Base-by-base conservation (phyloP, 2,797 vertebrate genomes). In the Margarornis squamiger region DNA sequence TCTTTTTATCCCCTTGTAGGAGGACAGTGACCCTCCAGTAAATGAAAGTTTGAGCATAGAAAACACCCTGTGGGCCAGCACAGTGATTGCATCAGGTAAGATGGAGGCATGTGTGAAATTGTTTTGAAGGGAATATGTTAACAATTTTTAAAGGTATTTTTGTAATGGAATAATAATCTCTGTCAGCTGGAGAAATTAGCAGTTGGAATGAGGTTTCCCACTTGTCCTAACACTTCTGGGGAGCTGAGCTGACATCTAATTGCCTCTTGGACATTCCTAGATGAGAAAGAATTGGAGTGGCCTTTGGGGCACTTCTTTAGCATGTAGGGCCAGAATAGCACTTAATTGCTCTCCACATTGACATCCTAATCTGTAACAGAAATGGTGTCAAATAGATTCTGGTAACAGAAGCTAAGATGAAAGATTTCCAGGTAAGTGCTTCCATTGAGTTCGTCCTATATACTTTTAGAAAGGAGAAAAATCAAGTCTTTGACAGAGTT, bases 21-120 rank as follows among this genome's bases (percentile, higher is more conserved):
- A 99, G 82, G 99, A 99, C 77, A 99, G 99, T 34, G 99, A 99
- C 96, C 99, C 99, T 75, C 98, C 99, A 3, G 98, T 99, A 55
- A 99, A 99, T 10, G 99, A 99, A 96, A 99, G 99, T 51, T 97
- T 99, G 95, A 99, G 99, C 96, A 99, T 99, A 24, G 99, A 99
- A 97, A 99, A 99, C 97, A 99, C 99, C 0, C 98, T 99, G 27
- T 99, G 99, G 99, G 99, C 99, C 39, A 99, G 99, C 98, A 99
- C 99, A 0, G 99, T 99, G 74, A 98, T 99, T 20, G 99, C 99
- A n/a, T 99, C 99, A 88, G 99, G 99, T 99, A 98, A 98, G 96
- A 57, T 36, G 29, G 70, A 93, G 81, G 22, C 73, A 38, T 3
- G 5, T 30, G 10, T 59, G 32, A 49, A 51, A 52, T 51, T 81